Evolutionary conservation across 2,797 vertebrate genomes (phyloP).

Genomic region (Lagorchestes hirsutus): DNA sequence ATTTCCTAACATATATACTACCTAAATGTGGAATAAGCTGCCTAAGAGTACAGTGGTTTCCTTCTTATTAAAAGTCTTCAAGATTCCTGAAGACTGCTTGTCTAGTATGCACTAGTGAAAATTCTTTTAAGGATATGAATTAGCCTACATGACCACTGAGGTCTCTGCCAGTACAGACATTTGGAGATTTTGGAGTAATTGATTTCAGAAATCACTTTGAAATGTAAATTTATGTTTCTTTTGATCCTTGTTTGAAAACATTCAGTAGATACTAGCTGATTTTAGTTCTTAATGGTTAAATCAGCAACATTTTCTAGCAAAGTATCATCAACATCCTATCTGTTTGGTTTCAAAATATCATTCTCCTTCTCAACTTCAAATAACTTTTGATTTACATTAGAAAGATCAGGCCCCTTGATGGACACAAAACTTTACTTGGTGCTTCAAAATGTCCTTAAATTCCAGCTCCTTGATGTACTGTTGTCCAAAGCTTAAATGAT

Average conservation of each 20-base stretch:
- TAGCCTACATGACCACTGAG: neutral
- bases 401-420: neutral
- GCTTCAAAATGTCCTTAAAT: neutral
- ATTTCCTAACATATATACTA: neutral
- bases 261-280: neutral
- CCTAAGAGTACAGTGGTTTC: neutral
- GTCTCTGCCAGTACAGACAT: too few species aligned
- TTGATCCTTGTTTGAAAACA: neutral
- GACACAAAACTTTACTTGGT: neutral
- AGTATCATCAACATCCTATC: neutral
- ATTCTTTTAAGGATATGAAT: neutral
- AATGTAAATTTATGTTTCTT: neutral
- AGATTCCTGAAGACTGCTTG: neutral
- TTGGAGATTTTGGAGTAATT: too few species aligned
- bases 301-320: neutral
- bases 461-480: neutral
- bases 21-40: neutral
- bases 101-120: neutral
- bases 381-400: too few species aligned
- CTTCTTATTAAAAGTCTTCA: neutral
- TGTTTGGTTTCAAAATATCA: neutral
- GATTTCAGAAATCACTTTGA: too few species aligned
- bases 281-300: neutral
- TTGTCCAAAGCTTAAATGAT: neutral
- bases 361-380: neutral